Evolutionary conservation across 2,113 vertebrate species (phyloP).

Genomic region (Melanostigma gelatinosum): DNA sequence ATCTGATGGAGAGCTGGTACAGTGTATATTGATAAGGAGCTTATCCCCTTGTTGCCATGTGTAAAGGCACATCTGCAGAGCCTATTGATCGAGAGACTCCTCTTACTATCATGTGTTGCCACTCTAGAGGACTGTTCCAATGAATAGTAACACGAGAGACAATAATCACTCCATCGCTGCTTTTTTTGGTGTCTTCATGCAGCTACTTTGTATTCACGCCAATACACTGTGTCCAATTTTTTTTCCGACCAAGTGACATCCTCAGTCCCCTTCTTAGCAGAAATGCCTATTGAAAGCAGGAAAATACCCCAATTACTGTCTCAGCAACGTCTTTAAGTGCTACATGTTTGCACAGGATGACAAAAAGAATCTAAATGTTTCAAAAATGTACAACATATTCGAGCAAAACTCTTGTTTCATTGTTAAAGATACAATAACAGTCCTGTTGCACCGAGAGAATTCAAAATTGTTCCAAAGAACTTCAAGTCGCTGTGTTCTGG

Average conservation of each 20-base stretch:
- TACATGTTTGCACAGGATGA: background rate
- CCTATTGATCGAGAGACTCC: slow-evolving; percentile 56
- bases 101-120: slow-evolving; percentile 51
- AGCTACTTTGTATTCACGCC: slow-evolving; percentile 50
- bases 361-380: slow-evolving; percentile 1
- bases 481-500: background rate
- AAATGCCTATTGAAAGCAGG: slow-evolving; percentile 32
- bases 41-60: slow-evolving; percentile 47
- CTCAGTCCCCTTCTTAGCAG: slow-evolving; percentile 28
- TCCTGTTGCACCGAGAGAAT: slow-evolving; percentile 6
- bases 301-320: slow-evolving; percentile 11
- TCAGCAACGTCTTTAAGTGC: slow-evolving; percentile 18
- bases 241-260: slow-evolving; percentile 19
- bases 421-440: slow-evolving; percentile 20
- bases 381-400: background rate
- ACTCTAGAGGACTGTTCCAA: slow-evolving; percentile 40
- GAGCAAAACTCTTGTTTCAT: slow-evolving; percentile 10
- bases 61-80: slow-evolving; percentile 49
- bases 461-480: slow-evolving; percentile 26
- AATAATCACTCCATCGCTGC: slow-evolving; percentile 58
- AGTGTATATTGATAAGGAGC: slow-evolving; percentile 67
- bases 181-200: slow-evolving; percentile 34
- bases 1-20: slow-evolving; percentile 46
- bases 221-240: slow-evolving; percentile 19
- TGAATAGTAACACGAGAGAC: slow-evolving; percentile 46